These are phyloP conservation scores for Camponotus pennsylvanicus DNA, from an alignment of 1,140 invertebrate species.

Conservation along the genomic window DNA sequence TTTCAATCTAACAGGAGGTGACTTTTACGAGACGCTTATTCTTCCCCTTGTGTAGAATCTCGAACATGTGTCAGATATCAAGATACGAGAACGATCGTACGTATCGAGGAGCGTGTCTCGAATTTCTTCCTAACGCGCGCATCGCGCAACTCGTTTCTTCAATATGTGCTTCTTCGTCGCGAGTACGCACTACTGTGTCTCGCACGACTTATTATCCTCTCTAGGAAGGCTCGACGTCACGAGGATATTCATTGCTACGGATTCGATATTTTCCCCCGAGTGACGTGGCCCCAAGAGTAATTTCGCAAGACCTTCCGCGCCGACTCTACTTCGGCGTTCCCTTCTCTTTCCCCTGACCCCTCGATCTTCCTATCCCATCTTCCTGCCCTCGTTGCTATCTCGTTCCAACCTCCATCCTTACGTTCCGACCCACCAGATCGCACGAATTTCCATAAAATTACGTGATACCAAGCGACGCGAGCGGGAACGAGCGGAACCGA, in stretches of 20 bases:
- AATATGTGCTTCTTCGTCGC: neutral
- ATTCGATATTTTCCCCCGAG: slow-evolving; percentile 60
- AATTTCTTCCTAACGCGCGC: neutral
- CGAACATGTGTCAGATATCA: neutral
- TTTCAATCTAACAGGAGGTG: neutral
- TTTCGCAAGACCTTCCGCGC: slow-evolving; percentile 51
- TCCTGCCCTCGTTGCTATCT: slow-evolving; percentile 24
- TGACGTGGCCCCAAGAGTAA: slow-evolving; percentile 55
- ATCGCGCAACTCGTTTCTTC: slow-evolving; percentile 9
- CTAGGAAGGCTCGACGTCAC: slow-evolving; percentile 34
- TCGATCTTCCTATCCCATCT: slow-evolving; percentile 41
- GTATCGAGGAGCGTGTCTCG: slow-evolving; percentile 35
- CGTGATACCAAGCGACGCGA: slow-evolving; percentile 56
- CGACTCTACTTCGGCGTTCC: slow-evolving; percentile 30
- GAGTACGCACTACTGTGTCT: neutral
- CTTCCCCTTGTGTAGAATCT: neutral
- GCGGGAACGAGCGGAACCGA: slow-evolving; percentile 42
- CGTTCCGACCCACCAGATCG: slow-evolving; percentile 43
- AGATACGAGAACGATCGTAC: neutral
- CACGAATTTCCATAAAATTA: slow-evolving; percentile 76
- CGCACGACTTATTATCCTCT: slow-evolving; percentile 57
- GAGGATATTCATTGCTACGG: slow-evolving; percentile 60
- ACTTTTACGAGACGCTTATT: slow-evolving; percentile 24
- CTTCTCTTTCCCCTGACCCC: neutral
- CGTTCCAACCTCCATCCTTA: slow-evolving; percentile 21